A percentile compares a stretch with the other conserved stretches of the same genome.
These are phyloP conservation scores for Hydrolagus colliei DNA, from an alignment of 2,797 vertebrate genomes.

Conservation along the genomic window DNA sequence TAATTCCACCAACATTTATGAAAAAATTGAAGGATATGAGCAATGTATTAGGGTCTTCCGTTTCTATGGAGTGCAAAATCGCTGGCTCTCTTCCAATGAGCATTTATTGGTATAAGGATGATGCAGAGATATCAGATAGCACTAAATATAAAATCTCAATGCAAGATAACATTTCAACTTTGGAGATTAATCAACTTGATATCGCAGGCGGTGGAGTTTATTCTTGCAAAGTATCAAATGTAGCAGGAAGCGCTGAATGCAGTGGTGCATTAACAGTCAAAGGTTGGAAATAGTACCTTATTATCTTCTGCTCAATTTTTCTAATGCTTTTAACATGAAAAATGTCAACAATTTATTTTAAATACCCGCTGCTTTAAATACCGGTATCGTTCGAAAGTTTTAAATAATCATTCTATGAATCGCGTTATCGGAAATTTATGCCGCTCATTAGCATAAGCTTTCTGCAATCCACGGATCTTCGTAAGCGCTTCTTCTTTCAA, in stretches of 20 bases:
- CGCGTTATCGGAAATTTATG: not conserved
- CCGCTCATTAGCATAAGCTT: not conserved
- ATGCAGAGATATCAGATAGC: slow-evolving; percentile 73
- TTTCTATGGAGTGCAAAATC: slow-evolving; percentile 85
- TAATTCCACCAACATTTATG: slow-evolving; percentile 85
- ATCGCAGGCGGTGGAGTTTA: slow-evolving; percentile 78
- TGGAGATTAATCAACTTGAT: slow-evolving; percentile 80
- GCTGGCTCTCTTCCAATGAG: slow-evolving; percentile 85
- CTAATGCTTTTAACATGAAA: slow-evolving; percentile 43
- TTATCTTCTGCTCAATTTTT: slow-evolving; percentile 38
- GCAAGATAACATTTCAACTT: slow-evolving; percentile 75
- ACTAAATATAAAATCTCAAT: slow-evolving; percentile 82
- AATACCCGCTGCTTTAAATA: not conserved
- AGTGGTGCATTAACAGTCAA: slow-evolving; percentile 68
- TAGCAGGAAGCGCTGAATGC: slow-evolving; percentile 80
- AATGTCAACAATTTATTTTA: slow-evolving; percentile 54
- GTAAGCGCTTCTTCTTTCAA: not conserved
- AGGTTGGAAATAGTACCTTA: slow-evolving; percentile 57
- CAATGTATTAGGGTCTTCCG: slow-evolving; percentile 74
- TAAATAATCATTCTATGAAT: not conserved
- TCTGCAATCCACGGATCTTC: not conserved
- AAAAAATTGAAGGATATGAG: slow-evolving; percentile 84
- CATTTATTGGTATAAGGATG: slow-evolving; percentile 91
- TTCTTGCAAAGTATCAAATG: slow-evolving; percentile 78
- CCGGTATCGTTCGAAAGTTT: not conserved